Base-by-base conservation (phyloP, 2,113 vertebrate genomes). In the Potamarius usumacintae region DNA sequence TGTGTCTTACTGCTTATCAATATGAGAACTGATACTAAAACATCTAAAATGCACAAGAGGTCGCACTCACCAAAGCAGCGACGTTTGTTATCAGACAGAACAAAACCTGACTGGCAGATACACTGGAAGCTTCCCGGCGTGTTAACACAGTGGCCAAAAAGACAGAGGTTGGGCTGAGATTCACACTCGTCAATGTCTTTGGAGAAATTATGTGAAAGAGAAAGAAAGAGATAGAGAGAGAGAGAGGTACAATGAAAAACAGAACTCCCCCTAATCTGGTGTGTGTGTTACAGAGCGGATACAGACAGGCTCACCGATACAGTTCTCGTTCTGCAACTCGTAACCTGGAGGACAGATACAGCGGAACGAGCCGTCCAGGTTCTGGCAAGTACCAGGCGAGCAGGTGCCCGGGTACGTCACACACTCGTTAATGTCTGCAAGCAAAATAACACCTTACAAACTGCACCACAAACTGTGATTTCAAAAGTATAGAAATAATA, bases 341-440 rank as follows among this genome's bases (percentile, higher is more conserved):
- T 98, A 99, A 17, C 98, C 97, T 0, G 94, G 93, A 0, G 97
- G 97, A 74, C 98, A 99, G 94, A 99, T 97, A 83, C 98, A 99
- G 84, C 96, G 96, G 95, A 99, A 99, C 5, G 97, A 97, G 17
- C 98, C 97, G 63, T 98, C 96, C 53, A 98, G 92, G 90, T 99
- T 99, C 94, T 99, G 97, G 91, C 98, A 99, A 9, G 96, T 98
- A 84, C 98, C 98, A 0, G 97, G 97, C 17, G 97, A 96, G 87
- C 97, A 99, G 65, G 96, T 96, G 2, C 97, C 97, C 0, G 94
- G 93, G 8, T 96, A 93, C 89, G 95, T 97, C 88, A 97, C 92
- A 0, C 98, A 99, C 93, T 99, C 98, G 0, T 99, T 97, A 90
- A 96, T 95, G 87, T 99, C 98, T 99, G 92, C 0, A 60, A 62